A percentile compares a stretch with the other conserved stretches of the same genome.
These are phyloP conservation scores for Heliconius charithonia DNA, from an alignment of 2,888 invertebrate species.

Conservation along the genomic window DNA sequence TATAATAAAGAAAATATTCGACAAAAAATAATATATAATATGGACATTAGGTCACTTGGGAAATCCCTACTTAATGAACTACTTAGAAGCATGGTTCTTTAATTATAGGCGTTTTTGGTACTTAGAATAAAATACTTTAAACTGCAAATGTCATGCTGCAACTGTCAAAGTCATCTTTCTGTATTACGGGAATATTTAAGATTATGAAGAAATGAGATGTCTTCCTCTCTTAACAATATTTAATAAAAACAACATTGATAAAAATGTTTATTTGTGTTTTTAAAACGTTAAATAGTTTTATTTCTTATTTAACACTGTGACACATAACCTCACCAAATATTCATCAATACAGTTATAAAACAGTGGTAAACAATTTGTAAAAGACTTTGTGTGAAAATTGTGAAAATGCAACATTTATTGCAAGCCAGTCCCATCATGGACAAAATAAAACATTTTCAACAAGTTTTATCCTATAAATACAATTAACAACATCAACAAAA, in stretches of 20 bases:
- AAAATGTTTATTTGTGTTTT: not conserved
- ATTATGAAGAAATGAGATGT: constrained; percentile 31
- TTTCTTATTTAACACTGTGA: constrained; percentile 46
- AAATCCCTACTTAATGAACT: not conserved
- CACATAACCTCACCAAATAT: constrained; percentile 59
- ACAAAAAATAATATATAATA: too few species aligned
- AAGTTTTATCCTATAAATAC: constrained; percentile 75
- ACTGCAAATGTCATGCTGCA: not conserved
- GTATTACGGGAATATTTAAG: constrained; percentile 48
- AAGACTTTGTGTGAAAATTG: constrained; percentile 39
- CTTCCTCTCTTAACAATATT: not conserved
- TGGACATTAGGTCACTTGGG: not conserved
- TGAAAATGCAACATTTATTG: constrained; percentile 76
- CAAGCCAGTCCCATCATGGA: constrained; percentile 83
- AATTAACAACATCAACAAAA: constrained; percentile 88
- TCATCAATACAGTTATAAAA: constrained; percentile 33
- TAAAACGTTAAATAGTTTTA: not conserved
- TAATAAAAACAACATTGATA: not conserved
- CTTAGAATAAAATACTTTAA: not conserved
- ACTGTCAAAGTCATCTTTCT: constrained; percentile 36
- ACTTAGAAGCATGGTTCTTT: too few species aligned
- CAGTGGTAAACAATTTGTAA: constrained; percentile 32
- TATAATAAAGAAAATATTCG: too few species aligned
- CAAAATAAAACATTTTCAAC: constrained; percentile 81
- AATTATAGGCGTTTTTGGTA: too few species aligned